These are phyloP conservation scores for Siphlonurus alternatus DNA, from an alignment of 2,888 invertebrate species.

Conservation along the genomic window DNA sequence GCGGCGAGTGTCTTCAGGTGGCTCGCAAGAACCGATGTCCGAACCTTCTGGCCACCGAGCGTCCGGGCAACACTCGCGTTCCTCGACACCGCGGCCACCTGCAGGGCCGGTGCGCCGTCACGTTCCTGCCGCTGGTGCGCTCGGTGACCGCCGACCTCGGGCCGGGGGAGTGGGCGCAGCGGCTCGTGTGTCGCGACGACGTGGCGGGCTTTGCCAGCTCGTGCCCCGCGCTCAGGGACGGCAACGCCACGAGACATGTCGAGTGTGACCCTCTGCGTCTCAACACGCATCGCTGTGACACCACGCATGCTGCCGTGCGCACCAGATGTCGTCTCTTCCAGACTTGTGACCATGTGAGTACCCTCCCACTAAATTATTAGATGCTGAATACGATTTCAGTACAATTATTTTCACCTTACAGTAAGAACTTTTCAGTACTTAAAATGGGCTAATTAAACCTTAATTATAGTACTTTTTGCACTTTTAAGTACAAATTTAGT, in stretches of 20 bases:
- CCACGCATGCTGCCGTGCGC: constrained; percentile 22
- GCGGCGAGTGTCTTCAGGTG: constrained; percentile 27
- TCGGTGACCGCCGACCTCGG: constrained; percentile 14
- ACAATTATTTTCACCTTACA: no score
- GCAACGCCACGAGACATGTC: constrained; percentile 23
- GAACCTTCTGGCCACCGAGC: constrained; percentile 18
- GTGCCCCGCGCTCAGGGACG: constrained; percentile 22
- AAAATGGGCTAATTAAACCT: no score
- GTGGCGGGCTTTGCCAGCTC: constrained; percentile 22
- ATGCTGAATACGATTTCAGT: no score
- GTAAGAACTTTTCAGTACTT: no score
- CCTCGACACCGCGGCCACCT: constrained; percentile 17
- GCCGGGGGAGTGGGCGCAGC: constrained; percentile 12
- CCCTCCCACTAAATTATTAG: no score
- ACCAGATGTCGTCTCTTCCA: constrained; percentile 28
- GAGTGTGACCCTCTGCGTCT: constrained; percentile 28
- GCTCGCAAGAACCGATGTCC: constrained; percentile 28
- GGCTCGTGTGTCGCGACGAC: constrained; percentile 17
- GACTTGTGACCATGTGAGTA: constrained; percentile 26
- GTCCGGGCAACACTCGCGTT: constrained; percentile 12
- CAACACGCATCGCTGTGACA: constrained; percentile 28
- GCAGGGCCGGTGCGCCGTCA: constrained; percentile 27
- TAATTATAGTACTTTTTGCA: no score
- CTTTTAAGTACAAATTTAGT: no score
- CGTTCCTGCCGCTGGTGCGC: constrained; percentile 30